Base-by-base conservation (phyloP, 2,888 invertebrate species). In the Agrilus biguttatus region DNA sequence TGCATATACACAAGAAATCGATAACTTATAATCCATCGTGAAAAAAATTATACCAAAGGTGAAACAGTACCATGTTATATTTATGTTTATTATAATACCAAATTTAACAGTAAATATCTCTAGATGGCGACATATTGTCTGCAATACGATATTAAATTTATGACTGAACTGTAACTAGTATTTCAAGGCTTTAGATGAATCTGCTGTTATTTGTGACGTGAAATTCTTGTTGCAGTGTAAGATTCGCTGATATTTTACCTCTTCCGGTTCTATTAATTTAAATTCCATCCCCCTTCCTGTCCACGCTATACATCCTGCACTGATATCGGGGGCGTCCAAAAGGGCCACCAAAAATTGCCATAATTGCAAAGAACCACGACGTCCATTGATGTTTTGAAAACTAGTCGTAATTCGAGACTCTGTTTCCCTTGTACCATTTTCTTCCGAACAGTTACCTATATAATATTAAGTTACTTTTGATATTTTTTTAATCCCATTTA, bases 281-380 rank as follows among this genome's bases (percentile, higher is more conserved):
- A 95, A 95, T 66, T 95, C 93, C 71, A 93, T 81, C 2, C 93
- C 93, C 10, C 92, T 71, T 1, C 93, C 93, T 0, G 93, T 95
- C 93, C 93, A 93, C 2, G 90, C 86, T 47, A 93, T 92, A 61
- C 87, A 87, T 43, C 85, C 81, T 14, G 85, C 78, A 55, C 79
- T 80, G 14, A 67, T 65, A 50, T 66, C 63, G 47, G 82, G 76
- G 45, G 81, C 81, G 54, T 80, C 83, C 36, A 88, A 62, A 5
- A 88, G 69, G 1, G 86, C 80, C 4, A 93, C 91, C 38, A 95
- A 73, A 68, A 95, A 95, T 70, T 95, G 95, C 93, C 93, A 95
- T 42, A 95, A 69, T 61, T 95, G 91, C 12, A 91, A 73, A 0
- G 89, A 88, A 0, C 90, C 90, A 32, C 90, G 72, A n/a, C 88